phyloP scores from a whole-genome alignment of 2,888 invertebrate genomes.

The Drosophila paracracens region DNA sequence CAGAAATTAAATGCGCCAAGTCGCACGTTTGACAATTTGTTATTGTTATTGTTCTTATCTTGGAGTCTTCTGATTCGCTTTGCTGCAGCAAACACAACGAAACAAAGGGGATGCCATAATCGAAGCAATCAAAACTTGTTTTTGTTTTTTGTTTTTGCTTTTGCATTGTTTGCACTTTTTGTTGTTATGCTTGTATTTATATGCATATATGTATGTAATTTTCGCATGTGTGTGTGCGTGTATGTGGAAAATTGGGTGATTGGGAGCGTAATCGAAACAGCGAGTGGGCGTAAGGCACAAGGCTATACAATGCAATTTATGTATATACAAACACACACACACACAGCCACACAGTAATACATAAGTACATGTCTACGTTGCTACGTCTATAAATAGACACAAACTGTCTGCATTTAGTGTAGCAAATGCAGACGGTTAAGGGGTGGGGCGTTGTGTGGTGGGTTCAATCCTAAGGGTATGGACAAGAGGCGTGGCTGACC shows the following conservation, averaged over 20 bases:
- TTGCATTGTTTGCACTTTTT: conserved; percentile 4
- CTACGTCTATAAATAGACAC: conserved; percentile 51
- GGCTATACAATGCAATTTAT: conserved; percentile 29
- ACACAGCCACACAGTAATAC: background rate
- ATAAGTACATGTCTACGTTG: conserved; percentile 16
- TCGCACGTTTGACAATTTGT: conserved; percentile 38
- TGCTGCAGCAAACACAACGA: conserved; percentile 29
- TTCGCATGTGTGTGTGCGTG: background rate
- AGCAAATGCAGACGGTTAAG: background rate
- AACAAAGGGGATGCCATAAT: conserved; percentile 36
- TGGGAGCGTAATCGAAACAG: conserved; percentile 15
- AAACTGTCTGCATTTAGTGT: conserved; percentile 10
- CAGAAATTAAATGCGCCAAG: conserved; percentile 30
- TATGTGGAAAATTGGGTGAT: conserved; percentile 17
- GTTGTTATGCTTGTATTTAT: background rate
- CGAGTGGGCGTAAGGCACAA: conserved; percentile 44
- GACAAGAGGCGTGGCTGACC: conserved; percentile 47
- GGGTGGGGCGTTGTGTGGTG: conserved; percentile 18
- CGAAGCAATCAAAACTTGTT: conserved; percentile 36
- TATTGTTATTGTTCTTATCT: conserved; percentile 6
- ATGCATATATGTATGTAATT: background rate
- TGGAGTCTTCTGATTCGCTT: background rate
- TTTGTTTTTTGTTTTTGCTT: conserved; percentile 25
- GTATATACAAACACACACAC: conserved; percentile 7
- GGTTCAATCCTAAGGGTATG: background rate